These are phyloP conservation scores for Malacosoma neustria DNA, from an alignment of 2,888 invertebrate genomes.

Conservation along the genomic window DNA sequence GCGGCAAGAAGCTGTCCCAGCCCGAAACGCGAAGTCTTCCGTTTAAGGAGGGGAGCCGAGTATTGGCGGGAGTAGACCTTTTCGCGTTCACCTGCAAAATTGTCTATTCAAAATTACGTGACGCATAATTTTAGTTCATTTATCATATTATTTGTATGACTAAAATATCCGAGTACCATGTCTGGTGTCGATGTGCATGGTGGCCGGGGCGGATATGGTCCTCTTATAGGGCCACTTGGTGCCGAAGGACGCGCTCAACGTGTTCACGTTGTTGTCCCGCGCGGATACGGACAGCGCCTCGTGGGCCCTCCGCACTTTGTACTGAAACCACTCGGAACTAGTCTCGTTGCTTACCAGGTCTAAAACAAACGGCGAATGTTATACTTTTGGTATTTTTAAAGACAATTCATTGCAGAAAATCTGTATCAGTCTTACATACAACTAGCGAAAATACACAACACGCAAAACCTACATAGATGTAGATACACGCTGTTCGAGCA, in stretches of 20 bases:
- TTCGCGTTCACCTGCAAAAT: slow-evolving; percentile 82
- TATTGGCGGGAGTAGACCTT: slow-evolving; percentile 93
- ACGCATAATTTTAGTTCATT: no score
- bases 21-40: slow-evolving; percentile 94
- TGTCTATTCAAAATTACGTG: no score
- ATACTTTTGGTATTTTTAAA: no score
- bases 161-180: slow-evolving; percentile 19
- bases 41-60: slow-evolving; percentile 95
- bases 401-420: no score
- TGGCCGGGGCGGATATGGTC: slow-evolving; percentile 94
- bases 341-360: slow-evolving; percentile 93
- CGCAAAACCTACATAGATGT: no score
- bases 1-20: slow-evolving; percentile 83
- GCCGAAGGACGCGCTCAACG: slow-evolving; percentile 90
- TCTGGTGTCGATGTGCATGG: slow-evolving; percentile 83
- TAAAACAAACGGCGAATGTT: no score
- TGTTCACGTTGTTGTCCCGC: slow-evolving; percentile 56
- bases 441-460: no score
- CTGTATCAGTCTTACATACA: no score
- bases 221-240: slow-evolving; percentile 96
- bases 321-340: slow-evolving; percentile 88
- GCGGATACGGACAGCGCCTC: slow-evolving; percentile 86
- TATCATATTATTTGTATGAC: no score
- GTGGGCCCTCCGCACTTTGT: slow-evolving; percentile 91
- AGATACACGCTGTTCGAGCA: no score